Evolutionary conservation across 2,888 invertebrate genomes (phyloP).

Genomic region (Calliphora vomitoria): DNA sequence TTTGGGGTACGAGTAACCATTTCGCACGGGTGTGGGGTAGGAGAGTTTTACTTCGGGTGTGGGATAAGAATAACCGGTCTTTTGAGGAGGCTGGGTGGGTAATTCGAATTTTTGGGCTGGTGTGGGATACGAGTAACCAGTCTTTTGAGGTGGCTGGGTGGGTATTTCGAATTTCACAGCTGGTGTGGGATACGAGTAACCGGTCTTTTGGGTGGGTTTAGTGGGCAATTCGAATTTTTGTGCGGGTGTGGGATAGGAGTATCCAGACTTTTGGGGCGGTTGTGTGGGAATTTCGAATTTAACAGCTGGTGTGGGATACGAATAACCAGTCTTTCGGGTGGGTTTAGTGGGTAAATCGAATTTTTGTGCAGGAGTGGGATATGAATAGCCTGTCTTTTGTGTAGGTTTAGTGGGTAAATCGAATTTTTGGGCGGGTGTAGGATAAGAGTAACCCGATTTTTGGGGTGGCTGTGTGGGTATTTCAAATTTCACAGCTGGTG

Average conservation of each 20-base stretch:
- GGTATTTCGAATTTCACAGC: constrained; percentile 75
- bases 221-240: constrained; percentile 75
- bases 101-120: constrained; percentile 75
- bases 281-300: constrained; percentile 73
- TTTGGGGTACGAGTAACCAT: constrained; percentile 79
- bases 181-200: constrained; percentile 77
- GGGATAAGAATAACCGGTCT: constrained; percentile 76
- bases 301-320: constrained; percentile 75
- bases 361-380: constrained; percentile 75
- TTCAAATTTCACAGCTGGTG: constrained; percentile 75
- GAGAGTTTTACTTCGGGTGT: constrained; percentile 74
- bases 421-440: constrained; percentile 47
- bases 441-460: constrained; percentile 55
- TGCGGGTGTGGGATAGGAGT: constrained; percentile 76
- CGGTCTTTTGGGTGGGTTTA: constrained; percentile 53
- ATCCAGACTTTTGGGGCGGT: constrained; percentile 63
- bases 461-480: constrained; percentile 60
- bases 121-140: constrained; percentile 76
- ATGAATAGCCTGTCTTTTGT: constrained; percentile 75
- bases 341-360: constrained; percentile 76
- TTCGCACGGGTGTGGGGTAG: constrained; percentile 72
- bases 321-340: constrained; percentile 66
- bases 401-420: constrained; percentile 50
- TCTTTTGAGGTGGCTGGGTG: constrained; percentile 49
- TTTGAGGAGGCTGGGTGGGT: constrained; percentile 69